Evolutionary conservation across 2,113 vertebrate genomes (phyloP), one percentile per base, ranked within the genome.

Genomic region (Phoenicopterus ruber): DNA sequence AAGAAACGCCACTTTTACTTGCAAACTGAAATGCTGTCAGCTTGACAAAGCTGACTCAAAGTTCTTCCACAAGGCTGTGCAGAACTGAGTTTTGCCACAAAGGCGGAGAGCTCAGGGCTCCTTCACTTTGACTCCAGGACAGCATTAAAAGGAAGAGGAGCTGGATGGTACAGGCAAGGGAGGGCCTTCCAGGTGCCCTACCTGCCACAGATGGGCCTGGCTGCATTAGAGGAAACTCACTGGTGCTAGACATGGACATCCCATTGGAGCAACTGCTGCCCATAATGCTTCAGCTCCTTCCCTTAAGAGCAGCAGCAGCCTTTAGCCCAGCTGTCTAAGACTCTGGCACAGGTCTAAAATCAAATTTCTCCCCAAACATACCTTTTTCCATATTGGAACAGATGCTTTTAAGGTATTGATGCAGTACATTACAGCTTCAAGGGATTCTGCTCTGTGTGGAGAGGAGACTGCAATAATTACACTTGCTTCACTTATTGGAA

Each of bases 311-410:
- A 71, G 25, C 13, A 12, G 47, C 40, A 67, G 40, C 46, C 34
- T 59, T 26, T 28, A 94, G 44, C 11, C 18, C 11, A 79, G 36
- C 28, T 1, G 0, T 31, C 5, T 38, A 82, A 38, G 59, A 47
- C 47, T 42, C 34, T 57, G 65, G 42, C 42, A 47, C 1, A 84
- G 40, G 21, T 49, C 50, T 76, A 78, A 55, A 94, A 69, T 21
- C 16, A 62, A 54, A 40, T 72, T 40, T 61, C 6, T 52, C 19
- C 34, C 25, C 65, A 90, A 6, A 91, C 89, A 49, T 93, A 99
- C 99, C 98, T 99, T 99, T 96, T 99, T 99, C 99, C 99, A 99
- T 95, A 99, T 99, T 54, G 99, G 99, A 28, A 99, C 96, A 1
- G 82, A 98, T 70, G 99, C 98, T 98, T 99, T 99, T 88, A 99